Evolutionary conservation across 2,113 vertebrate genomes (phyloP).

Genomic region (Muntiacus muntjak): DNA sequence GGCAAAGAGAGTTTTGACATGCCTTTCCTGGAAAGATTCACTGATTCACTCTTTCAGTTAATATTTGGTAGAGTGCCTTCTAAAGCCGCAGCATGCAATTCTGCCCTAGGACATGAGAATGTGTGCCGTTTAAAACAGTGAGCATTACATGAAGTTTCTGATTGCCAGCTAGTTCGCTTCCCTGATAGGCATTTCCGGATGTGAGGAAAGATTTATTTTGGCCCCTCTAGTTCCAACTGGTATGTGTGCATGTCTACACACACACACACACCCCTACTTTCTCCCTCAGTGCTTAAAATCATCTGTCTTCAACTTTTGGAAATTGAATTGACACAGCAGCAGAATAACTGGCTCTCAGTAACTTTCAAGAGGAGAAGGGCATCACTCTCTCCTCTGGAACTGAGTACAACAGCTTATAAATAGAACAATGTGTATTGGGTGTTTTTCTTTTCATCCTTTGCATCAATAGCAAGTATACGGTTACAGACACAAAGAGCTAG

Average conservation of each 20-base stretch:
- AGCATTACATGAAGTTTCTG: not conserved
- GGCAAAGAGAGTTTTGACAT: not conserved
- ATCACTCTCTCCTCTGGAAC: not conserved
- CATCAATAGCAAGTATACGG: constrained; percentile 63
- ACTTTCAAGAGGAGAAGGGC: constrained; percentile 38
- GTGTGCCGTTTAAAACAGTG: not conserved
- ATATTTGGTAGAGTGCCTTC: not conserved
- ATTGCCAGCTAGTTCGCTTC: not conserved
- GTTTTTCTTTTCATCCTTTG: constrained; percentile 55
- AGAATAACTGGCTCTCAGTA: not conserved
- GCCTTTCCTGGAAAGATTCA: constrained; percentile 62
- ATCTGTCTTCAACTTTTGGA: not conserved
- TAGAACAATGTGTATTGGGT: constrained; percentile 55
- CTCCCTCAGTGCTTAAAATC: not conserved
- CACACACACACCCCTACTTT: not conserved
- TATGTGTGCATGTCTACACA: fast-evolving
- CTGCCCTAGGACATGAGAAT: not conserved
- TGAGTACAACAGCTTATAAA: constrained; percentile 60
- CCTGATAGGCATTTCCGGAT: constrained; percentile 45
- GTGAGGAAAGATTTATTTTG: constrained; percentile 34
- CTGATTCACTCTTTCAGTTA: not conserved
- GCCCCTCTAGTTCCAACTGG: not conserved
- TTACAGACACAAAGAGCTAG: constrained; percentile 69
- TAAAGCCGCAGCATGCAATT: not conserved
- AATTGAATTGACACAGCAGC: not conserved